phyloP scores from a whole-genome alignment of 2,888 invertebrate genomes.

The Tiliacea aurago region DNA sequence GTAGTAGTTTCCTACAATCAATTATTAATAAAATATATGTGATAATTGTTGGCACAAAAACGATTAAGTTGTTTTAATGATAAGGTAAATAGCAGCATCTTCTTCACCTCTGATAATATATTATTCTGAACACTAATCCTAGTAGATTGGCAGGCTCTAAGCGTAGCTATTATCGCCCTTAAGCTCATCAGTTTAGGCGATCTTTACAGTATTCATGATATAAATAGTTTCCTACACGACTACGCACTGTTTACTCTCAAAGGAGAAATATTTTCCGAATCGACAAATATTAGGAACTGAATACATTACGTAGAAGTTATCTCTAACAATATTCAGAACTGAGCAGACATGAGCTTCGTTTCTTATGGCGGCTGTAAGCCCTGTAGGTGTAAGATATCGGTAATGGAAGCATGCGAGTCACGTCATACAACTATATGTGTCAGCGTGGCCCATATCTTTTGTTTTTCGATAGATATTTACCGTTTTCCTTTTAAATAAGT shows the following conservation, averaged over 20 bases:
- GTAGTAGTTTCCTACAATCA: too few species aligned
- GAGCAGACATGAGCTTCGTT: constrained; percentile 10
- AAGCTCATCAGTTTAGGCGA: constrained; percentile 16
- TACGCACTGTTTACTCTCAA: constrained; percentile 7
- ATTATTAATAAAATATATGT: neutral
- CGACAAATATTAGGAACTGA: constrained; percentile 10
- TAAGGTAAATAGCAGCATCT: neutral
- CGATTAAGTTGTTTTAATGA: constrained; percentile 20
- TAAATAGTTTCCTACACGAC: constrained; percentile 9
- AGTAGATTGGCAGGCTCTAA: constrained; percentile 16
- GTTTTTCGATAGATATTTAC: neutral
- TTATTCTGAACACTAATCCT: constrained; percentile 42
- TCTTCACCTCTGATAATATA: constrained; percentile 27
- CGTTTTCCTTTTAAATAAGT: constrained; percentile 23
- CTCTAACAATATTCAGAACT: constrained; percentile 34
- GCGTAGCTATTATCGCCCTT: constrained; percentile 10
- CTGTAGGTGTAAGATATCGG: constrained; percentile 27
- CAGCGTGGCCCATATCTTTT: constrained; percentile 3
- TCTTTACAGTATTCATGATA: constrained; percentile 1
- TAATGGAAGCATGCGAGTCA: constrained; percentile 33
- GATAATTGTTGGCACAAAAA: neutral
- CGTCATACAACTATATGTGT: constrained; percentile 28
- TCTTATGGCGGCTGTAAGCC: constrained; percentile 17
- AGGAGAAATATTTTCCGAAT: constrained; percentile 20
- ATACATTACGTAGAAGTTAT: constrained; percentile 8